phyloP scores from a whole-genome alignment of 2,888 invertebrate species.

The Caenorhabditis drosophilae region DNA sequence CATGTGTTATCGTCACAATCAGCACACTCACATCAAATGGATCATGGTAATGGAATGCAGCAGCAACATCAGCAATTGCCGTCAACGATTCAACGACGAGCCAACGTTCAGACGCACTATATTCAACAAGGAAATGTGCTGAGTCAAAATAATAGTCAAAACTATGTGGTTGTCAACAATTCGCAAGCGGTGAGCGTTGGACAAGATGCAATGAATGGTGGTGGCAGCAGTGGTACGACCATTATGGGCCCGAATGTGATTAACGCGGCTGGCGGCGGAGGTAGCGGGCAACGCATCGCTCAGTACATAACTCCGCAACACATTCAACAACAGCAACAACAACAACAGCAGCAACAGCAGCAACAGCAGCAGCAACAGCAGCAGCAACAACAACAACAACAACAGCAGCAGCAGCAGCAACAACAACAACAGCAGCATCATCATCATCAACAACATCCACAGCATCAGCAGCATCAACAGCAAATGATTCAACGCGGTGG shows the following conservation, averaged over 20 bases:
- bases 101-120: constrained; percentile 4
- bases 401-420: too few relatives aligned
- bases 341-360: too few relatives aligned
- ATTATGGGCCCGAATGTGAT: background rate
- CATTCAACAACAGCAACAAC: background rate
- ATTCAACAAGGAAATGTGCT: constrained; percentile 4
- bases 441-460: too few relatives aligned
- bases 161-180: constrained; percentile 11
- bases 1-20: background rate
- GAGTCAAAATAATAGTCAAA: constrained; percentile 11
- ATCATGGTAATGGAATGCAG: background rate
- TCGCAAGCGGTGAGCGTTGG: background rate
- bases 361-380: too few relatives aligned
- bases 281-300: constrained; percentile 3
- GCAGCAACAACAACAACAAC: too few relatives aligned
- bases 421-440: too few relatives aligned
- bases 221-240: background rate
- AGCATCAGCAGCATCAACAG: too few relatives aligned
- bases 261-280: too few relatives aligned
- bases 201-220: background rate
- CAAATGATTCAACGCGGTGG: background rate
- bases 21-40: background rate
- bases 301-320: constrained; percentile 1
- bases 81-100: background rate
- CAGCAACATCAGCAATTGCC: background rate